Percentiles rank a stretch among this genome's conserved stretches.
These are phyloP conservation scores for Lasiurus borealis DNA, from an alignment of 2,113 vertebrate genomes.

Conservation along the genomic window DNA sequence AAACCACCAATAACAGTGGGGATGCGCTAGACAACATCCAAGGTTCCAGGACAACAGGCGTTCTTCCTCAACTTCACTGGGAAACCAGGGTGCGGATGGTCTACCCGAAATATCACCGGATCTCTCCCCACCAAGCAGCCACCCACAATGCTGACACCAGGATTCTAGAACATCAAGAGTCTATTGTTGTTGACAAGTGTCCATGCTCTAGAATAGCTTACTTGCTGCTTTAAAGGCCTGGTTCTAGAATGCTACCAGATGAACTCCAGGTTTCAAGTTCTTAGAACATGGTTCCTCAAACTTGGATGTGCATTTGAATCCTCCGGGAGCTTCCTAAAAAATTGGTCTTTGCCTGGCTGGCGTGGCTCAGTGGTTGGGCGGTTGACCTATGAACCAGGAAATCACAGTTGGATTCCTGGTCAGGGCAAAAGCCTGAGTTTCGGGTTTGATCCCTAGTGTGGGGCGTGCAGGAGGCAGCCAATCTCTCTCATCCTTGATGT, in stretches of 20 bases:
- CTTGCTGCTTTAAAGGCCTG: background rate
- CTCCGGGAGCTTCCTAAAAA: background rate
- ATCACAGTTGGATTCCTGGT: background rate
- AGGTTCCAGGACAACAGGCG: background rate
- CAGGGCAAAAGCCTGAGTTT: background rate
- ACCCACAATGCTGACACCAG: background rate
- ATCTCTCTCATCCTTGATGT: background rate
- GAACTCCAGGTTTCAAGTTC: background rate
- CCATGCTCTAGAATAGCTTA: background rate
- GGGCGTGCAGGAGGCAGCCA: background rate
- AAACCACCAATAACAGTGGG: background rate
- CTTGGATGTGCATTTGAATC: background rate
- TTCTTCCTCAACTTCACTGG: background rate
- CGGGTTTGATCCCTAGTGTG: background rate
- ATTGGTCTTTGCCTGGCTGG: background rate
- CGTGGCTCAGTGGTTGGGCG: background rate
- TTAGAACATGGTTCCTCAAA: background rate
- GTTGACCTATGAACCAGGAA: background rate
- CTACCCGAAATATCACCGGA: background rate
- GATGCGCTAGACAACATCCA: background rate
- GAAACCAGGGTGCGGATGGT: background rate
- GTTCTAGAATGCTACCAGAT: background rate
- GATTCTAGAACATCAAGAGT: background rate
- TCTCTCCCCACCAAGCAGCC: background rate
- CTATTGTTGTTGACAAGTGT: fast-evolving